phyloP scores from a whole-genome alignment of 2,797 vertebrate species.

The Arctocebus calabarensis region DNA sequence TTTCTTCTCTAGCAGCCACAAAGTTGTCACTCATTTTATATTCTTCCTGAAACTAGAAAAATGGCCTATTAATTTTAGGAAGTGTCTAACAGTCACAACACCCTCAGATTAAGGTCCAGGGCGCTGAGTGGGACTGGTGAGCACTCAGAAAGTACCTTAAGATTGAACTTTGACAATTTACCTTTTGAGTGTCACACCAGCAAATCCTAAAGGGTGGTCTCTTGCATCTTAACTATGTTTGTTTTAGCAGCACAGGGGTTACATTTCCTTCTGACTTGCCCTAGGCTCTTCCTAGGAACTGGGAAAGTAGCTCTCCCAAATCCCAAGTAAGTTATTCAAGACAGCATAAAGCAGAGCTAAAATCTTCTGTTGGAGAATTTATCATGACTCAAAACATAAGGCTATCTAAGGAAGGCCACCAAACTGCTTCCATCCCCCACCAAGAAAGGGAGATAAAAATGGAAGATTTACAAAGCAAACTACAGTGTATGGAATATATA shows the following conservation, averaged over 20 bases:
- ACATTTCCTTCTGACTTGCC: slow-evolving; percentile 33
- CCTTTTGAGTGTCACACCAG: background rate
- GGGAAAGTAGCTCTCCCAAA: slow-evolving; percentile 46
- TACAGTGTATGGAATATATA: slow-evolving; percentile 56
- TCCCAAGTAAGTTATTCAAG: slow-evolving; percentile 76
- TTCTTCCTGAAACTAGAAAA: slow-evolving; percentile 45
- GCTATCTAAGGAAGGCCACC: slow-evolving; percentile 57
- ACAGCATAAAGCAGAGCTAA: slow-evolving; percentile 69
- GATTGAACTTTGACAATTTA: background rate
- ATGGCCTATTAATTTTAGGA: slow-evolving; percentile 24
- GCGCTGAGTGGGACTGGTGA: background rate
- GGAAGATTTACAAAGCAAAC: slow-evolving; percentile 82
- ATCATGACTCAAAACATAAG: slow-evolving; percentile 70
- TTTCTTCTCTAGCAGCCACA: background rate
- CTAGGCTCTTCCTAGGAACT: slow-evolving; percentile 61
- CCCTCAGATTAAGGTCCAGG: background rate
- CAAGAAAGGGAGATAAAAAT: slow-evolving; percentile 76
- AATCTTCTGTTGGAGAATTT: slow-evolving; percentile 70
- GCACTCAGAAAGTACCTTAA: background rate
- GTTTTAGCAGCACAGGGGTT: slow-evolving; percentile 33
- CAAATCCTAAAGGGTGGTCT: background rate
- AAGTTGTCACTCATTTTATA: background rate
- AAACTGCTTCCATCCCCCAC: background rate
- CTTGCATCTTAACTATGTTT: background rate
- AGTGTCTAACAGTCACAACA: background rate